Base-by-base conservation (phyloP, 2,797 vertebrate genomes). In the Gambelia wislizenii region DNA sequence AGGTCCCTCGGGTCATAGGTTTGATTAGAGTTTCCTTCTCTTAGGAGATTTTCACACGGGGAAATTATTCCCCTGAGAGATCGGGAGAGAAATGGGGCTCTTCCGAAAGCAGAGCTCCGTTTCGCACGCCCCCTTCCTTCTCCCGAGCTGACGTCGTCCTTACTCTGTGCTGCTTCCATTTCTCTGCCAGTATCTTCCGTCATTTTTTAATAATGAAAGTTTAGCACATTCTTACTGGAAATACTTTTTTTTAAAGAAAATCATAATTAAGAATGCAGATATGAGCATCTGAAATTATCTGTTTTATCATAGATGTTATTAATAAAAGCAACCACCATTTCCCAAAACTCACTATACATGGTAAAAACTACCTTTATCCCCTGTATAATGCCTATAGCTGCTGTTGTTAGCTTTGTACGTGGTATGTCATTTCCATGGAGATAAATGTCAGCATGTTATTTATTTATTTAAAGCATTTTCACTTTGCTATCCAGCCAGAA, bases 401-500 rank as follows among this genome's bases (percentile, higher is more conserved):
- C 69, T 83, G 70, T 83, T 83, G 74, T 67, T 88, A 76, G 27
- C 72, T 64, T 83, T 75, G 27, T 30, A 74, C 30, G 39, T 84
- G 14, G 39, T 42, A 39, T 64, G 44, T 59, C 27, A 79, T 87
- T 82, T 54, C 78, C 87, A 83, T 83, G 70, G 79, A 64, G 78
- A 88, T 83, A 88, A 83, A 76, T 83, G 54, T 36, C 27, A 54
- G 52, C 42, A 30, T 42, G 27, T 74, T 85, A 47, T 85, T 76
- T 85, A 42, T 85, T 76, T 85, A 85, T 85, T 85, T 85, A 77
- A 84, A 72, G 6, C 67, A 84, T 84, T 84, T 80, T 85, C 33
- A 85, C 27, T 54, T 2, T 47, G 10, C 75, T 61, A 27, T 76
- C 47, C 54, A 64, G 72, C 39, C n/a, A 47, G 39, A 85, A 59